A percentile compares a stretch with the other conserved stretches of the same genome.
phyloP scores from a whole-genome alignment of 1,140 invertebrate genomes.

The Panagrolaimus sp. region DNA sequence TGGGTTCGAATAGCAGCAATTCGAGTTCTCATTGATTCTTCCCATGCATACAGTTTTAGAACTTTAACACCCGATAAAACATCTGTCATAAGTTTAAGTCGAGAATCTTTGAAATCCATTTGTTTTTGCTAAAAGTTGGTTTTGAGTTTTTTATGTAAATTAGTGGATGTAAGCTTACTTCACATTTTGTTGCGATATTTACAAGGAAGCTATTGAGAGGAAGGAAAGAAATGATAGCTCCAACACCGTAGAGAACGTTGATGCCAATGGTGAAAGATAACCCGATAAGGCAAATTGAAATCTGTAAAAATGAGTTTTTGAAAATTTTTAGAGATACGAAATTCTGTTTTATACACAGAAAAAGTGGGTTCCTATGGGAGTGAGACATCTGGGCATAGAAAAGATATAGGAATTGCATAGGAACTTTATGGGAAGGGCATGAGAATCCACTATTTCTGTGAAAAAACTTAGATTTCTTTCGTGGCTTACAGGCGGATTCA shows the following conservation, averaged over 20 bases:
- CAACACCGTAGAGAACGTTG: neutral
- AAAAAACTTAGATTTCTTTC: too few species aligned
- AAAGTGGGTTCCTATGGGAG: too few species aligned
- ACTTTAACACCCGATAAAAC: slow-evolving; percentile 65
- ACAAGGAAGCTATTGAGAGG: neutral
- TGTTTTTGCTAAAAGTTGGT: slow-evolving; percentile 23
- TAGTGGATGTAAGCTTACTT: too few species aligned
- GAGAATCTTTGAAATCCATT: slow-evolving; percentile 63
- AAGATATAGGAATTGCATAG: too few species aligned
- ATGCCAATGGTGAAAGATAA: neutral
- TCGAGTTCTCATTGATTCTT: slow-evolving; percentile 63
- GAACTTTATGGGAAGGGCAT: too few species aligned
- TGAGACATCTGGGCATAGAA: too few species aligned
- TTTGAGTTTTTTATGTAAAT: too few species aligned
- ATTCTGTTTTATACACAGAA: too few species aligned
- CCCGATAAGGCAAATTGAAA: neutral
- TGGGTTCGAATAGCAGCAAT: neutral
- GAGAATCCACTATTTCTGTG: too few species aligned
- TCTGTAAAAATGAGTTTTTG: neutral
- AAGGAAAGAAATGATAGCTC: neutral
- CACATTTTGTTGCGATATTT: neutral
- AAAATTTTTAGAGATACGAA: too few species aligned
- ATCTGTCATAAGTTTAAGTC: slow-evolving; percentile 64
- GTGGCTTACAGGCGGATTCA: too few species aligned
- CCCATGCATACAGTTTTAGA: slow-evolving; percentile 84